Conservation (phyloP, 2,113 vertebrate species). For the Psammodynastes pulverulentus region DNA sequence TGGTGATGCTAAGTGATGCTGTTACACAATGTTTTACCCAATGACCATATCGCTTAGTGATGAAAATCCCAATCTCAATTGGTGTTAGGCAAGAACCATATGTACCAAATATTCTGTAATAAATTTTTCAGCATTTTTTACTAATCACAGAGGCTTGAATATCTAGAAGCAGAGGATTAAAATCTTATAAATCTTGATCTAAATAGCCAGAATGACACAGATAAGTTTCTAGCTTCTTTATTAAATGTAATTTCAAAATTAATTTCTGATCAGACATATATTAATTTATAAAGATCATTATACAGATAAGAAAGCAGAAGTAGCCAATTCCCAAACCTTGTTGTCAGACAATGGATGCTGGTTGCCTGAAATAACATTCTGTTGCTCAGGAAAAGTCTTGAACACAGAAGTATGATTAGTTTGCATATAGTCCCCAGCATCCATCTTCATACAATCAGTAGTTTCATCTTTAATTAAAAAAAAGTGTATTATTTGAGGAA, state of each 20-base stretch:
- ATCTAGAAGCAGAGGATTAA: not conserved
- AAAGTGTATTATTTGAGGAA: not conserved
- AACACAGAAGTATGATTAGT: slow-evolving; percentile 55
- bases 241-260: not conserved
- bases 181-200: not conserved
- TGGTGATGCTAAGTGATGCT: not conserved
- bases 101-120: not conserved
- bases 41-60: not conserved
- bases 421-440: slow-evolving; percentile 62
- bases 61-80: not conserved
- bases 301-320: not conserved
- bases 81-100: not conserved
- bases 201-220: not conserved
- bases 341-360: slow-evolving; percentile 41
- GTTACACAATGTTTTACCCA: not conserved
- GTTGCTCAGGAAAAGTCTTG: slow-evolving; percentile 49
- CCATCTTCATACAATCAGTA: slow-evolving; percentile 67
- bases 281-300: not conserved
- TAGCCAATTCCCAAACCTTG: slow-evolving; percentile 53
- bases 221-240: not conserved
- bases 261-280: not conserved
- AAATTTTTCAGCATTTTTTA: not conserved
- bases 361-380: slow-evolving; percentile 45
- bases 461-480: slow-evolving; percentile 40
- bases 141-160: not conserved